Evolutionary conservation across 2,888 invertebrate genomes (phyloP).

Genomic region (Trissolcus japonicus): DNA sequence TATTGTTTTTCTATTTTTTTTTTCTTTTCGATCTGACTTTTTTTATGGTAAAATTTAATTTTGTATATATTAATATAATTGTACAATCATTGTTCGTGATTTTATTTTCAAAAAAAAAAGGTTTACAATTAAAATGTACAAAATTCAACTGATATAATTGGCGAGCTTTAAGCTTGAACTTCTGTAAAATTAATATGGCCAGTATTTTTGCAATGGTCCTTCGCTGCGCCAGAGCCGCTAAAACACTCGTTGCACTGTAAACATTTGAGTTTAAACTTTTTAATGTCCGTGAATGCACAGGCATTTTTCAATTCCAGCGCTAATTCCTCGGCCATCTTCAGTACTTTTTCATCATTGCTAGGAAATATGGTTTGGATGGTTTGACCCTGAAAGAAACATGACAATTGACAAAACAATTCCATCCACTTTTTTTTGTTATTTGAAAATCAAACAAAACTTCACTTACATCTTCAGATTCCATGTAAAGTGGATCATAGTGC

Average conservation of each 20-base stretch:
- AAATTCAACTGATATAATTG: neutral
- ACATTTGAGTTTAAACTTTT: slow-evolving; percentile 91
- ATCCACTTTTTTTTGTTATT: neutral
- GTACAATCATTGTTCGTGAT: too few relatives aligned
- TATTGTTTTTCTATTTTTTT: too few relatives aligned
- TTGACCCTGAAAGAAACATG: slow-evolving; percentile 79
- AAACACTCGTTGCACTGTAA: slow-evolving; percentile 86
- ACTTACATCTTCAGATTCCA: slow-evolving; percentile 88
- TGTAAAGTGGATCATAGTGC: slow-evolving; percentile 95
- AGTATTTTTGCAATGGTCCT: slow-evolving; percentile 89
- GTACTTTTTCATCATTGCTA: slow-evolving; percentile 83
- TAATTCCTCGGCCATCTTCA: slow-evolving; percentile 88
- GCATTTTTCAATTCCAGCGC: slow-evolving; percentile 92
- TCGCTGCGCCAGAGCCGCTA: slow-evolving; percentile 88
- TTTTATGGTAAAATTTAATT: too few relatives aligned
- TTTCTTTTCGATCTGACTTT: too few relatives aligned
- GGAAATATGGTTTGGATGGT: slow-evolving; percentile 89
- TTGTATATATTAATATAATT: too few relatives aligned
- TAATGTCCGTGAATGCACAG: slow-evolving; percentile 92
- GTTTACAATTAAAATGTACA: neutral
- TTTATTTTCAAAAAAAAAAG: too few relatives aligned
- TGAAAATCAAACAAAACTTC: neutral
- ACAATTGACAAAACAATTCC: neutral
- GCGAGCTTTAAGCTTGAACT: slow-evolving; percentile 63
- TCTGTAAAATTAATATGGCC: slow-evolving; percentile 90